Base-by-base conservation (phyloP, 2,113 vertebrate species). In the Murina feae region DNA sequence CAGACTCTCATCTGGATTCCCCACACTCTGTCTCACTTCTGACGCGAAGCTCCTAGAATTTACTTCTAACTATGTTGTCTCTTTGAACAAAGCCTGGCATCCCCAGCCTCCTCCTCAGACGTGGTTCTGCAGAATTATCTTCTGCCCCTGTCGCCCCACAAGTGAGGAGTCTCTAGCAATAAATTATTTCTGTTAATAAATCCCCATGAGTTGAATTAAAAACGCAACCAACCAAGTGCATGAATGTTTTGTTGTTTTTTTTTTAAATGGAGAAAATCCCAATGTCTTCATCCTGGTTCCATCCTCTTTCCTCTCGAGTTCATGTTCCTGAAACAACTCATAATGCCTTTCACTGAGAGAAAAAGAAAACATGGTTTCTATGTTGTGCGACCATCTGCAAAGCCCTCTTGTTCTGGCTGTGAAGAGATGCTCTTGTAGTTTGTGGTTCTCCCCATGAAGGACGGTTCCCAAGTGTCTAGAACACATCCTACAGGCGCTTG, bases 401-500 rank as follows among this genome's bases (percentile, higher is more conserved):
- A 86, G 71, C 85, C 82, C 53, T 91, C 60, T 86, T 71, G 78
- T 75, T 42, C 17, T 51, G 83, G 14, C 78, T 92, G 79, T 94
- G 90, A 97, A 98, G 53, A 55, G 89, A 74, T 96, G 85, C 23
- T 92, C 60, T 76, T 72, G 11, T n/a, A 89, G 91, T 78, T 96
- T 81, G 8, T 94, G 93, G 30, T 90, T 92, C 71, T 97, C 95
- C 65, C 11, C 5, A 35, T 80, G 44, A 11, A 94, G 53, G 37
- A 66, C 49, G 16, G 89, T 95, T 95, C 87, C 92, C 91, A 97
- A 97, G 28, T n/a, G 35, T 75, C 55, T 95, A 39, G 80, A 81
- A 93, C 95, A 97, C 93, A 96, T 95, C 47, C 96, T 81, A 35
- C 89, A 97, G 16, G 90, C 90, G 28, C 75, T 84, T 11, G 72